Percentiles rank a stretch among this genome's conserved stretches.
Conservation (phyloP, 2,113 vertebrate species). For the Sceloporus tristichus region DNA sequence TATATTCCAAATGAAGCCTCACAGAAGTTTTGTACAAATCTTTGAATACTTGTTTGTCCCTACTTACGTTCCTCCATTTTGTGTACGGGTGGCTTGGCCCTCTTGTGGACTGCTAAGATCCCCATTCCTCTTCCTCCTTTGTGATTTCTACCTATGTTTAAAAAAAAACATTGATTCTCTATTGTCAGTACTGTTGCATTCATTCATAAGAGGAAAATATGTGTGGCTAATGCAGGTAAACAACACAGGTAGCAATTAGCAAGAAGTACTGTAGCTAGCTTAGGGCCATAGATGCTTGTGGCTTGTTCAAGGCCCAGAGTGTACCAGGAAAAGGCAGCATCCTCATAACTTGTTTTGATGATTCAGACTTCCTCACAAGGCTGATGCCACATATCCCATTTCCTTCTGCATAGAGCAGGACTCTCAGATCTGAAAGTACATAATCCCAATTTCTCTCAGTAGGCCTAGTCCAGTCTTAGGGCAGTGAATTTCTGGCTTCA, state of each 20-base stretch:
- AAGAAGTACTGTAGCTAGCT: background rate
- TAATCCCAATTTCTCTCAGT: background rate
- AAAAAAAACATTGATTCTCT: background rate
- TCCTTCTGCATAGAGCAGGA: background rate
- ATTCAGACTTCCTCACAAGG: background rate
- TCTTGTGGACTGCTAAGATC: background rate
- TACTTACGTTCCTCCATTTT: background rate
- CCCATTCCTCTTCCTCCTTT: background rate
- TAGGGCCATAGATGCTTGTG: background rate
- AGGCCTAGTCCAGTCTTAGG: background rate
- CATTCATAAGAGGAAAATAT: background rate
- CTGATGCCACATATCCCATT: background rate
- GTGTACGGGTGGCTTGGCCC: background rate
- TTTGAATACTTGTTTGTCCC: background rate
- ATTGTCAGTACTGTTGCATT: background rate
- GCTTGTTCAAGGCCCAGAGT: background rate
- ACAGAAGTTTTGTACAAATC: background rate
- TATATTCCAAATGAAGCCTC: background rate
- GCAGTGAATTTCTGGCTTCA: background rate
- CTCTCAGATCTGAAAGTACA: too few species aligned
- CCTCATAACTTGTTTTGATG: background rate
- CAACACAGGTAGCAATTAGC: background rate
- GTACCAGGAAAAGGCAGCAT: background rate
- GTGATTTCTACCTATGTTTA: background rate
- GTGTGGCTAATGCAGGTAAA: background rate